phyloP scores from a whole-genome alignment of 2,797 vertebrate genomes.

The Platyrinchus mystaceus region DNA sequence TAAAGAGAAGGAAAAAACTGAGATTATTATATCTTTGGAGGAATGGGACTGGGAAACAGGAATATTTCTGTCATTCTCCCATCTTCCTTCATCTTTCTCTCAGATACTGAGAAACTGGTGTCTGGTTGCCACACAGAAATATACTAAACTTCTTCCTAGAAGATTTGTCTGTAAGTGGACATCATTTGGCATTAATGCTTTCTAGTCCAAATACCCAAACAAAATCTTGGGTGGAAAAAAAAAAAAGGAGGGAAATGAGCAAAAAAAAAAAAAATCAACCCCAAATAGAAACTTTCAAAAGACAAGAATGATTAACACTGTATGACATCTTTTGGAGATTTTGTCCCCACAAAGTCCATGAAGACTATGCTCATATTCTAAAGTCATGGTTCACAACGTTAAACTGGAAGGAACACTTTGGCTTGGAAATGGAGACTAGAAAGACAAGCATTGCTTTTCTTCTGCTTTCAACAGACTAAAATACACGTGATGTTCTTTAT shows the following conservation, averaged over 20 bases:
- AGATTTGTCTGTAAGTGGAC: not conserved
- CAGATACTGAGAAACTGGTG: not conserved
- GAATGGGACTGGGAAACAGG: not conserved
- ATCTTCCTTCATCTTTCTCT: not conserved
- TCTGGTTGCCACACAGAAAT: not conserved
- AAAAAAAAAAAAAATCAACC: not conserved
- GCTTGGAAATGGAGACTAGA: not conserved
- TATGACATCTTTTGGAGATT: not conserved
- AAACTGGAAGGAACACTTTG: not conserved
- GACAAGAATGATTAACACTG: not conserved
- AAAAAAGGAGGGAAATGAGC: accelerated
- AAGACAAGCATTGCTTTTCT: not conserved
- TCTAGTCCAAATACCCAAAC: not conserved
- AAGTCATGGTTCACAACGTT: not conserved
- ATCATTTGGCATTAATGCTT: not conserved
- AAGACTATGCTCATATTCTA: not conserved
- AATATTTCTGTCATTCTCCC: not conserved
- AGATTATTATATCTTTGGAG: not conserved
- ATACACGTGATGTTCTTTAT: not conserved
- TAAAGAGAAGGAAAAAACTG: not conserved
- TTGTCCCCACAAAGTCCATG: not conserved
- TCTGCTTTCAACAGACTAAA: not conserved
- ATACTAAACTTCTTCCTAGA: not conserved
- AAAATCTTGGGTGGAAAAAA: not conserved
- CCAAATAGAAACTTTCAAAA: not conserved